Evolutionary conservation across 2,888 invertebrate species (phyloP), one percentile per base, ranked within the genome.

Genomic region (Lobophora halterata): DNA sequence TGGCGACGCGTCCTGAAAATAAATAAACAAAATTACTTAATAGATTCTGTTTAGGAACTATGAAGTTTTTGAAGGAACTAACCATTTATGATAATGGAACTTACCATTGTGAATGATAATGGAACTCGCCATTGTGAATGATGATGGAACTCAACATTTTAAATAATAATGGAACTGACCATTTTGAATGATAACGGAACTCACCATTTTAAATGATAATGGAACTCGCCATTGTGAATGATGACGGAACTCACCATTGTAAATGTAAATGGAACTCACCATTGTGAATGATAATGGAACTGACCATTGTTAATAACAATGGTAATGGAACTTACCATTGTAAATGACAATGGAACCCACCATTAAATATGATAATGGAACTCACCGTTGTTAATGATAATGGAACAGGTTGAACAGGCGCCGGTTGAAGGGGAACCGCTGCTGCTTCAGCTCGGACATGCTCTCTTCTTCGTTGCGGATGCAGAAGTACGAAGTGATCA

Each of bases 401-500:
- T 93, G 93, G 60, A 94, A 89, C 60, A 94, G 91, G 76, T 93
- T 93, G 58, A 92, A 92, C 13, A 94, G 88, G 37, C 93, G 86
- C 61, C 93, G 90, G 76, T 93, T 93, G 88, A 93, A 90, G 44
- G 91, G 90, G 65, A 77, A 68, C 58, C 73, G 77, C 64, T 75
- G 89, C 65, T 69, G 88, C 70, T 80, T 81, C 53, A 89, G 81
- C 81, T 80, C 81, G 18, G 88, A 79, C 62, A 90, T 91, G 77
- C 72, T 73, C 29, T 93, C 94, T 41, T 94, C 94, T 60, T 94
- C 94, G 54, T 92, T 91, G 23, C 93, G 83, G 62, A 93, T 95
- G 75, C 94, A 93, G 86, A 96, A 96, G 87, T 94, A 95, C 61
- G 93, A 93, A 52, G 92, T 92, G 61, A 96, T 95, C 23, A 91